phyloP scores from a whole-genome alignment of 2,888 invertebrate genomes.

The Napeogenes inachia region DNA sequence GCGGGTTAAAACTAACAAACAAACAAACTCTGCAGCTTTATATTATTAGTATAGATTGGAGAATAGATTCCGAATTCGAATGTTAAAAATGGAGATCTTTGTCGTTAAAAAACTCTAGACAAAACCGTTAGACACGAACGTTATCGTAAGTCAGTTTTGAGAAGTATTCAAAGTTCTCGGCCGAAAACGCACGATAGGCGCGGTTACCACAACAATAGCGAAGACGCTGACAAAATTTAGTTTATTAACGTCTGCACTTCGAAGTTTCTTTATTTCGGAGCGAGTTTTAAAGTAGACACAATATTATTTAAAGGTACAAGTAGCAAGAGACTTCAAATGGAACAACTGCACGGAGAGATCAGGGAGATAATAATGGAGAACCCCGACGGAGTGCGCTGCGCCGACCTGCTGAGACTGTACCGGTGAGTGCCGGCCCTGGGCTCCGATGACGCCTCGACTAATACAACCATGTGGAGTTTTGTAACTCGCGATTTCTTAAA shows the following conservation, averaged over 20 bases:
- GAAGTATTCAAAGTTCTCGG: not conserved
- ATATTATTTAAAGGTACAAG: constrained; percentile 37
- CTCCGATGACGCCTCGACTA: no score
- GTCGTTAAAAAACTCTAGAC: no score
- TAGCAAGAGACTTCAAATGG: constrained; percentile 35
- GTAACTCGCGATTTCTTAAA: not conserved
- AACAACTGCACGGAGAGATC: constrained; percentile 48
- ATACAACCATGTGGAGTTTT: no score
- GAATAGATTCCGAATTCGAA: not conserved
- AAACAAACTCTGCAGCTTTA: no score
- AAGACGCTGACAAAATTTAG: not conserved
- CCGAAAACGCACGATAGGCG: no score
- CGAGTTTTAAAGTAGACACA: not conserved
- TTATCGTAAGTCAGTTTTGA: not conserved
- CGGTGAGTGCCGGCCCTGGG: constrained; percentile 51
- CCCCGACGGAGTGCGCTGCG: constrained; percentile 67
- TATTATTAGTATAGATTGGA: no score
- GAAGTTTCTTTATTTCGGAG: not conserved
- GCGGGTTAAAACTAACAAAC: no score
- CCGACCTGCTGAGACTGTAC: constrained; percentile 61
- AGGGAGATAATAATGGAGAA: constrained; percentile 48
- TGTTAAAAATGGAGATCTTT: not conserved
- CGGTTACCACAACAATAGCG: no score
- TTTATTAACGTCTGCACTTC: not conserved
- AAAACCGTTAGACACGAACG: no score